phyloP scores from a whole-genome alignment of 2,113 vertebrate genomes.

The Amphiprion percula region DNA sequence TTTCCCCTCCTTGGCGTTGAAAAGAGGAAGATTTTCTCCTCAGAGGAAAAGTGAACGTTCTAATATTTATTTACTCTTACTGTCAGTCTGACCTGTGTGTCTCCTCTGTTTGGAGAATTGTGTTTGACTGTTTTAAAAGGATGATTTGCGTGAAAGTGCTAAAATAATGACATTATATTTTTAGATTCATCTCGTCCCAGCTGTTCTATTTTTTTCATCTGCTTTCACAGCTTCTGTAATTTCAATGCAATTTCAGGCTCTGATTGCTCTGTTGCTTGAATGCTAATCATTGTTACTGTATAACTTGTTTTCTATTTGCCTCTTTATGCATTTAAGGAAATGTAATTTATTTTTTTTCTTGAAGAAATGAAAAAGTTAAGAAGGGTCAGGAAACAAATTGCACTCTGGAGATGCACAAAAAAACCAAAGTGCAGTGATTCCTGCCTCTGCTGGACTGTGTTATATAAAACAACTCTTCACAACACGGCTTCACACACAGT shows the following conservation, averaged over 20 bases:
- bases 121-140: constrained; percentile 60
- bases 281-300: constrained; percentile 76
- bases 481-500: too few relatives aligned
- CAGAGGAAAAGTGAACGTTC: constrained; percentile 49
- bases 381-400: constrained; percentile 45
- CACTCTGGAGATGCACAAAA: not conserved
- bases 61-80: constrained; percentile 42
- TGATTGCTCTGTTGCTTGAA: constrained; percentile 82
- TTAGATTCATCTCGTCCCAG: constrained; percentile 56
- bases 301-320: constrained; percentile 62
- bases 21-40: constrained; percentile 42
- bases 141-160: constrained; percentile 69
- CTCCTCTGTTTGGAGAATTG: constrained; percentile 39
- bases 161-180: constrained; percentile 79
- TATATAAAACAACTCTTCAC: constrained; percentile 15
- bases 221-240: constrained; percentile 79
- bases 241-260: constrained; percentile 82
- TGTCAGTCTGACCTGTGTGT: not conserved
- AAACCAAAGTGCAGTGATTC: not conserved
- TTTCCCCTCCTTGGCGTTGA: constrained; percentile 14
- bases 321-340: constrained; percentile 59
- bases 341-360: constrained; percentile 47
- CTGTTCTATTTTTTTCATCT: constrained; percentile 71
- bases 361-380: constrained; percentile 55
- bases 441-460: constrained; percentile 3